Conservation (phyloP, 2,113 vertebrate species). For the Myanophis thanlyinensis region DNA sequence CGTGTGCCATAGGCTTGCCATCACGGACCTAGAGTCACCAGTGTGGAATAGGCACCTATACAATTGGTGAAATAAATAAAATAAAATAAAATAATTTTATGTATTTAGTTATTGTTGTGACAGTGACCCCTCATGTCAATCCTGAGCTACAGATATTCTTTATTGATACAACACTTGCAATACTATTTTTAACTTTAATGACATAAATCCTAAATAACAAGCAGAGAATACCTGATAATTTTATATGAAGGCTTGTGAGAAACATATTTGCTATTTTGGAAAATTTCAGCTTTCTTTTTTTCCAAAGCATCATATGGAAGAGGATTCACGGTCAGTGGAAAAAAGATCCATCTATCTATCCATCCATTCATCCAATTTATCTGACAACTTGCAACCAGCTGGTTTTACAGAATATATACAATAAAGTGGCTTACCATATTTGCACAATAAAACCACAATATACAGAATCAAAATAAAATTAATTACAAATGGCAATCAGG, state of each 20-base stretch:
- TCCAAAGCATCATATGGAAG: slow-evolving; percentile 1
- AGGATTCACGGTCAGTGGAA: slow-evolving; percentile 22
- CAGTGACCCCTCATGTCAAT: too few species aligned
- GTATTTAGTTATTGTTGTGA: too few species aligned
- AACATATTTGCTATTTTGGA: slow-evolving; percentile 4
- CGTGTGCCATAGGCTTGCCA: too few species aligned
- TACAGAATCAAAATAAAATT: not conserved
- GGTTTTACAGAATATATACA: not conserved
- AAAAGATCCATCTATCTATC: not conserved
- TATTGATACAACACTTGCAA: not conserved
- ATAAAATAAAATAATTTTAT: too few species aligned
- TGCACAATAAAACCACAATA: not conserved
- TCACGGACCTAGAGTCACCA: not conserved
- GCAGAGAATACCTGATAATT: not conserved
- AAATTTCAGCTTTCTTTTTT: slow-evolving; percentile 4
- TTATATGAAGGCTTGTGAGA: not conserved
- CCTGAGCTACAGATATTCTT: not conserved
- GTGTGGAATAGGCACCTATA: not conserved
- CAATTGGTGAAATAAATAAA: not conserved
- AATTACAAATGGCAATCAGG: not conserved
- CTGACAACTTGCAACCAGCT: not conserved
- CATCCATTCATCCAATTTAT: not conserved
- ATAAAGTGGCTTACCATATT: not conserved
- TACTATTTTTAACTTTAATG: not conserved
- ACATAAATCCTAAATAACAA: not conserved